These are phyloP conservation scores for Pangasius macronema DNA, from an alignment of 2,797 vertebrate genomes.

Conservation along the genomic window DNA sequence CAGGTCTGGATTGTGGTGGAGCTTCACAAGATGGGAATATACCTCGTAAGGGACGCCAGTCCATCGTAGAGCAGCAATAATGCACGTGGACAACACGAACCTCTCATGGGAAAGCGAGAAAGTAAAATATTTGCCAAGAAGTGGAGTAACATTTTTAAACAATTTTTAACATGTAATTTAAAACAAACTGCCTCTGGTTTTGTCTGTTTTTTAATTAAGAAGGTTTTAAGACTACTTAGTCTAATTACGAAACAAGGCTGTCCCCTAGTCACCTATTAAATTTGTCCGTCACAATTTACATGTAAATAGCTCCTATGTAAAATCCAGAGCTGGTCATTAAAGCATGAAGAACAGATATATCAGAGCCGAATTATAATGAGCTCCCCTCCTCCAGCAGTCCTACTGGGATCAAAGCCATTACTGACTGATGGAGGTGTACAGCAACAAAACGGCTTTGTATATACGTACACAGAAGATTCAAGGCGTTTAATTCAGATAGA, in stretches of 20 bases:
- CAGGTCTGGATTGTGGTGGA: not conserved
- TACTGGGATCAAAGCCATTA: constrained; percentile 19
- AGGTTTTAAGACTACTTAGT: too few species aligned
- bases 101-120: not conserved
- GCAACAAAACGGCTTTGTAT: not conserved
- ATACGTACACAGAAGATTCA: not conserved
- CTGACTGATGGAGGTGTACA: not conserved
- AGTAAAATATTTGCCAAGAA: not conserved
- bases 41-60: not conserved
- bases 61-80: not conserved
- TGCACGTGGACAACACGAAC: not conserved
- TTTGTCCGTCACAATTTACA: too few species aligned
- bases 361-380: constrained; percentile 27
- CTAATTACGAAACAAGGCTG: too few species aligned
- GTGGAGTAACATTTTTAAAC: not conserved
- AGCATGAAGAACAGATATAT: constrained; percentile 28
- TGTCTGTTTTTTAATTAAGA: too few species aligned
- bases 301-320: not conserved
- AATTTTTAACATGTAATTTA: not conserved
- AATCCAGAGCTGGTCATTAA: not conserved
- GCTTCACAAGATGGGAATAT: not conserved
- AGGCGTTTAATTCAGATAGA: not conserved
- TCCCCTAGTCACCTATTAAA: too few species aligned
- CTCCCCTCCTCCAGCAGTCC: constrained; percentile 28
- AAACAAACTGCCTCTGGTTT: not conserved